phyloP scores from a whole-genome alignment of 2,797 vertebrate genomes.

The Chromis chromis region DNA sequence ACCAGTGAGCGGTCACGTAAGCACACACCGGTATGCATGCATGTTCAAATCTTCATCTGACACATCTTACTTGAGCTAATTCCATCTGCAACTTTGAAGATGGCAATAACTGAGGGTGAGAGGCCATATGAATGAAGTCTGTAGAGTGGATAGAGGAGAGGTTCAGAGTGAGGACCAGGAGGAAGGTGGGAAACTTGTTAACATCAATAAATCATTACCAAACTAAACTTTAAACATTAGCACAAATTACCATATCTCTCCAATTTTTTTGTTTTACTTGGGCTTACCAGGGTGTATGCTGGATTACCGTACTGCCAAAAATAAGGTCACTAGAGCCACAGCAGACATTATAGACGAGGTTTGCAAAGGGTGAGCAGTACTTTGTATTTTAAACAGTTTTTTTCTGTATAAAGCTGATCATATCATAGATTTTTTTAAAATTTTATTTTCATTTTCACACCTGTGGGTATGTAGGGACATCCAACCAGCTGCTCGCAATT shows the following conservation, averaged over 20 bases:
- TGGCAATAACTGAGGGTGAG: constrained; percentile 19
- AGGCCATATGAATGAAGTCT: constrained; percentile 30
- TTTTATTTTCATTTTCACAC: too few species aligned
- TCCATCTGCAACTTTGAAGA: constrained; percentile 50
- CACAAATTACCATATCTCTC: constrained; percentile 4
- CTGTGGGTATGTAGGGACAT: too few species aligned
- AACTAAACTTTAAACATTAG: constrained; percentile 29
- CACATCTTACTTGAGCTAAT: constrained; percentile 43
- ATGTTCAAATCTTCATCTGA: constrained; percentile 33
- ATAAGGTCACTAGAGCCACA: not conserved
- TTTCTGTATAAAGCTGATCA: too few species aligned
- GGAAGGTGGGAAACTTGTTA: constrained; percentile 2
- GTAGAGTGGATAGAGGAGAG: not conserved
- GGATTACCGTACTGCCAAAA: not conserved
- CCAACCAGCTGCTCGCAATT: too few species aligned
- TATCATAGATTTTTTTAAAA: too few species aligned
- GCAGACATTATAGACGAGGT: too few species aligned
- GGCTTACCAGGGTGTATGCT: too few species aligned
- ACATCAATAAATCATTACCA: constrained; percentile 34
- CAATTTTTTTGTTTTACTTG: not conserved
- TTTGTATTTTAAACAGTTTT: too few species aligned
- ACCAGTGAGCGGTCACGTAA: constrained; percentile 35
- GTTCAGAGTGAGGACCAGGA: not conserved
- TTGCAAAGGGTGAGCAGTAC: too few species aligned
- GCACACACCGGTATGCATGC: constrained; percentile 13